A percentile compares a stretch with the other conserved stretches of the same genome.
Conservation (phyloP, 2,113 vertebrate genomes). For the Poicephalus gulielmi region DNA sequence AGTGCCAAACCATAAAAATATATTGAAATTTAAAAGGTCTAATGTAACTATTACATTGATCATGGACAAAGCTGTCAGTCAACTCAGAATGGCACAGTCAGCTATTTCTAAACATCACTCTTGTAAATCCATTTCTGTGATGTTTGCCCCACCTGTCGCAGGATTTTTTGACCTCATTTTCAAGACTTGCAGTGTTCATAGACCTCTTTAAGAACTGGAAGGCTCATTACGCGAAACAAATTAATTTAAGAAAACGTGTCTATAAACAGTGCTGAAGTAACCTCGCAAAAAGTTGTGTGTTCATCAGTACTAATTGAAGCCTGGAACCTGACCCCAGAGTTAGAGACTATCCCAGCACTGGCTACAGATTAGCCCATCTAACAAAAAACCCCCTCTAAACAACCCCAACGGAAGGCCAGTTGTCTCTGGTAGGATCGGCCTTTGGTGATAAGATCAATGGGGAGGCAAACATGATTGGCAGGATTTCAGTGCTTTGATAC, state of each 20-base stretch:
- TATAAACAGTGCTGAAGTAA: not conserved
- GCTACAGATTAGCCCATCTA: not conserved
- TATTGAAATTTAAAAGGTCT: not conserved
- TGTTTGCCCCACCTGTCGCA: not conserved
- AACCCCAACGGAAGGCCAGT: not conserved
- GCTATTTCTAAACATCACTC: not conserved
- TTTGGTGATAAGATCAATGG: slow-evolving; percentile 23
- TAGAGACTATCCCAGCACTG: not conserved
- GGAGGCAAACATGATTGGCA: not conserved
- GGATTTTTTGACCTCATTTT: not conserved
- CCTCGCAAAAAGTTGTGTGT: not conserved
- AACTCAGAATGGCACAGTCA: not conserved
- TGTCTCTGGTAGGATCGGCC: not conserved
- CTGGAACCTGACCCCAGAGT: not conserved
- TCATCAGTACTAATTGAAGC: slow-evolving; percentile 12
- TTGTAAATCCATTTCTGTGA: not conserved
- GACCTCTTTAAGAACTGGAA: not conserved
- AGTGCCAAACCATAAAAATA: not conserved
- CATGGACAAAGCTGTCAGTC: not conserved
- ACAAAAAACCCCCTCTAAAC: not conserved
- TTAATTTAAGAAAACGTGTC: not conserved
- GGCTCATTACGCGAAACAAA: not conserved
- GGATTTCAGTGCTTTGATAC: slow-evolving; percentile 4
- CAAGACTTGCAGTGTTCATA: not conserved
- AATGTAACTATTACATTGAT: not conserved